Percentiles rank a stretch among this genome's conserved stretches.
Evolutionary conservation across 2,888 invertebrate genomes (phyloP).

Genomic region (Papilio protenor): DNA sequence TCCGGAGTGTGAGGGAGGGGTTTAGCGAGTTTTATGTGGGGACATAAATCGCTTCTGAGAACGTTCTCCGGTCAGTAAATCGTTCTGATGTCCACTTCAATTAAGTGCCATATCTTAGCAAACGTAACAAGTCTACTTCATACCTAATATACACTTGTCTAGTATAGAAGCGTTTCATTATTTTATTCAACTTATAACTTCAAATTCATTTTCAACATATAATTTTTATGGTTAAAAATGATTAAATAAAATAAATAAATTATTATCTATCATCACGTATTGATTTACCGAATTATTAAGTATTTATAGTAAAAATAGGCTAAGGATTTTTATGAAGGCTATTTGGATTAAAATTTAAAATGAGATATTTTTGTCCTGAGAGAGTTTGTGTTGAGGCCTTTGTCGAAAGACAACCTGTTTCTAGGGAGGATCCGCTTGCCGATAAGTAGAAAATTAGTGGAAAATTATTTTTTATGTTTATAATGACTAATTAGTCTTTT

Average conservation of each 20-base stretch:
- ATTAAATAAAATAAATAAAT: too few relatives aligned
- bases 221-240: neutral
- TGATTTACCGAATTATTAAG: neutral
- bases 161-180: neutral
- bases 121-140: conserved; percentile 32
- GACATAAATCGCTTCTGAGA: conserved; percentile 35
- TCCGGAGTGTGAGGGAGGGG: conserved; percentile 5
- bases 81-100: conserved; percentile 41
- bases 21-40: conserved; percentile 41
- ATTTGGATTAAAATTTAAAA: neutral
- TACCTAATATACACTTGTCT: neutral
- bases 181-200: neutral
- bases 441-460: too few relatives aligned
- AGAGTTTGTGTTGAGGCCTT: too few relatives aligned
- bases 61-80: conserved; percentile 34
- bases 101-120: conserved; percentile 39
- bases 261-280: too few relatives aligned
- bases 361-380: too few relatives aligned
- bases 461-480: too few relatives aligned
- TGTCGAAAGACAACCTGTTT: too few relatives aligned
- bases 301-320: neutral
- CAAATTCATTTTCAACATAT: neutral
- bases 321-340: neutral
- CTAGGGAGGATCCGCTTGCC: too few relatives aligned
- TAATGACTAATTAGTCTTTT: too few relatives aligned